These are phyloP conservation scores for Etheostoma perlongum DNA, from an alignment of 2,797 vertebrate species.

Conservation along the genomic window DNA sequence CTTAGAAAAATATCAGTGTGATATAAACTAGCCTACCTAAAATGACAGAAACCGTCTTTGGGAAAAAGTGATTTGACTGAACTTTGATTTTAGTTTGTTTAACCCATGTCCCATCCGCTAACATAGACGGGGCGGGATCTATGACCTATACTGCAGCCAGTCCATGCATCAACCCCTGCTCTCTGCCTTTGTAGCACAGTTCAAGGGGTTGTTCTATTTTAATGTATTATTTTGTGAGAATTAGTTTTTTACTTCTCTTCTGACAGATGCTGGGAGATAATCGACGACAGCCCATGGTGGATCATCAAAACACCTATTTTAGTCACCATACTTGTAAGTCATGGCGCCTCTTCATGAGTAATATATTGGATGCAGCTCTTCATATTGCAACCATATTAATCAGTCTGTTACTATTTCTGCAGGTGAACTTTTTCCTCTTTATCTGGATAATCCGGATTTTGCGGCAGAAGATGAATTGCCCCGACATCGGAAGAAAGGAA, in stretches of 20 bases:
- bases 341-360: rapidly evolving
- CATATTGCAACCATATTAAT: constrained; percentile 19
- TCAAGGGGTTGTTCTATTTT: neutral
- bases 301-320: constrained; percentile 85
- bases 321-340: constrained; percentile 82
- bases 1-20: no score
- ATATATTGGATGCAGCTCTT: neutral
- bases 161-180: neutral
- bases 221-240: neutral
- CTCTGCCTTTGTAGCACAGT: neutral
- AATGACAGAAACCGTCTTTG: no score
- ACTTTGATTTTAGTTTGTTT: no score
- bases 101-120: no score
- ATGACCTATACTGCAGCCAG: no score
- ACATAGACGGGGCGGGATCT: no score
- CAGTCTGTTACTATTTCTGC: constrained; percentile 22
- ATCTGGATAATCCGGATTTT: constrained; percentile 96
- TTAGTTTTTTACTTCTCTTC: neutral
- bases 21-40: no score
- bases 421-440: constrained; percentile 96
- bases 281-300: constrained; percentile 82
- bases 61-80: no score
- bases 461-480: constrained; percentile 94
- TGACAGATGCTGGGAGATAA: constrained; percentile 85
- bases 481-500: constrained; percentile 92